phyloP scores from a whole-genome alignment of 2,113 vertebrate species.

The Sturnus vulgaris region DNA sequence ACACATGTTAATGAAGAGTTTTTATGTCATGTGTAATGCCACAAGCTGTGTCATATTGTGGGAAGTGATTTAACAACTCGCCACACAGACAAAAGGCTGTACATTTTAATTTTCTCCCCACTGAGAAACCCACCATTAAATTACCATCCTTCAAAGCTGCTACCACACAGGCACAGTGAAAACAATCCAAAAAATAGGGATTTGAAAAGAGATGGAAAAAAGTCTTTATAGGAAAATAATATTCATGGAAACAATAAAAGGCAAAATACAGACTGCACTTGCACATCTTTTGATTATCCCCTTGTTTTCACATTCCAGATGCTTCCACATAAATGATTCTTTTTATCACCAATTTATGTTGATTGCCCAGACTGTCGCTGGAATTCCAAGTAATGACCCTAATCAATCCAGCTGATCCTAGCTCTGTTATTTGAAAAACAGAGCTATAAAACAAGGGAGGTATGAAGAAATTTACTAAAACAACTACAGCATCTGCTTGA shows the following conservation, averaged over 20 bases:
- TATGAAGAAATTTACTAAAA: not conserved
- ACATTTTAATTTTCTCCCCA: conserved; percentile 55
- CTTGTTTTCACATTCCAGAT: conserved; percentile 5
- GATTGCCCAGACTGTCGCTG: not conserved
- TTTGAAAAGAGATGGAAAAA: not conserved
- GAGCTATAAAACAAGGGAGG: not conserved
- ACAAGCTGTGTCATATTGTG: conserved; percentile 27
- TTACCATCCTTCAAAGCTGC: conserved; percentile 46
- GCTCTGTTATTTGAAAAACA: not conserved
- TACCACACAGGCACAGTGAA: not conserved
- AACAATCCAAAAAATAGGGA: not conserved
- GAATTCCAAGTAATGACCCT: not conserved
- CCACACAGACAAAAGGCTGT: conserved; percentile 39
- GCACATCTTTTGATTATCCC: not conserved
- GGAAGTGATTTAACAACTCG: conserved; percentile 31
- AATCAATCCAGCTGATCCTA: conserved; percentile 19
- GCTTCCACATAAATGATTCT: conserved; percentile 11
- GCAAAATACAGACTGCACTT: not conserved
- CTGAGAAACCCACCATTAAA: conserved; percentile 53
- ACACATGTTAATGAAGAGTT: conserved; percentile 38
- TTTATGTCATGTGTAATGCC: conserved; percentile 26
- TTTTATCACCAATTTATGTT: conserved; percentile 34
- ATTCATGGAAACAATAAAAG: not conserved
- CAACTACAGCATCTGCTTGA: not conserved
- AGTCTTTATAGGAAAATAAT: not conserved